These are phyloP conservation scores for Cylloceria caligata DNA, from an alignment of 2,888 invertebrate species.

Conservation along the genomic window DNA sequence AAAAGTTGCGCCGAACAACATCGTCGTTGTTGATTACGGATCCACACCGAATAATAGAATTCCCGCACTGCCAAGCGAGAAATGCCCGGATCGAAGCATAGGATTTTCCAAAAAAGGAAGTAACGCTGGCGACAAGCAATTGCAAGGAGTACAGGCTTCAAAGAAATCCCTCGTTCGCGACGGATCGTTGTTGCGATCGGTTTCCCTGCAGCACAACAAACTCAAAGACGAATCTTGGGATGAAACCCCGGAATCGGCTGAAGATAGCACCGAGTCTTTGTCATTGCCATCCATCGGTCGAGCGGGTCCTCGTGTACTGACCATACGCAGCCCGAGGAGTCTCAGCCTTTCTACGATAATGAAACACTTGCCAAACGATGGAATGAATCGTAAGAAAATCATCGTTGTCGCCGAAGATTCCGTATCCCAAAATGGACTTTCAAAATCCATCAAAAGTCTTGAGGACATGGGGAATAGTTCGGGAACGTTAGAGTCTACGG, in stretches of 20 bases:
- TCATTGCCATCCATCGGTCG: slow-evolving; percentile 43
- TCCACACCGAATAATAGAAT: slow-evolving; percentile 61
- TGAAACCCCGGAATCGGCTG: slow-evolving; percentile 15
- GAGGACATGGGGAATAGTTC: neutral
- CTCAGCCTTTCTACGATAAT: slow-evolving; percentile 75
- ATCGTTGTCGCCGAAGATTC: slow-evolving; percentile 74
- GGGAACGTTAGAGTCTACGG: neutral
- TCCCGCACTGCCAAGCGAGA: slow-evolving; percentile 9
- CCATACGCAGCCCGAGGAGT: slow-evolving; percentile 73
- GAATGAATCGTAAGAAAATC: slow-evolving; percentile 74
- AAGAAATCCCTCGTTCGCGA: slow-evolving; percentile 11
- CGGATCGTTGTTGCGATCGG: slow-evolving; percentile 46
- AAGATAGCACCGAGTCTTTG: slow-evolving; percentile 34
- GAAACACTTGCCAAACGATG: slow-evolving; percentile 74
- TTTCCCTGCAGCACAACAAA: slow-evolving; percentile 49
- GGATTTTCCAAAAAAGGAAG: neutral
- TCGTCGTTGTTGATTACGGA: slow-evolving; percentile 80
- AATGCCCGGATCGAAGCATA: neutral
- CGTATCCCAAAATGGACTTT: slow-evolving; percentile 32
- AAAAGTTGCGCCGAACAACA: slow-evolving; percentile 72
- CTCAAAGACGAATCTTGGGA: neutral
- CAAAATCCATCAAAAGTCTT: neutral
- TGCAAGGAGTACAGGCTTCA: neutral
- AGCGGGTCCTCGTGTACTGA: slow-evolving; percentile 72
- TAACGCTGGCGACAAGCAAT: neutral